Evolutionary conservation across 1,140 invertebrate species (phyloP), one percentile per base, ranked within the genome.

Genomic region (Zaprionus capensis): DNA sequence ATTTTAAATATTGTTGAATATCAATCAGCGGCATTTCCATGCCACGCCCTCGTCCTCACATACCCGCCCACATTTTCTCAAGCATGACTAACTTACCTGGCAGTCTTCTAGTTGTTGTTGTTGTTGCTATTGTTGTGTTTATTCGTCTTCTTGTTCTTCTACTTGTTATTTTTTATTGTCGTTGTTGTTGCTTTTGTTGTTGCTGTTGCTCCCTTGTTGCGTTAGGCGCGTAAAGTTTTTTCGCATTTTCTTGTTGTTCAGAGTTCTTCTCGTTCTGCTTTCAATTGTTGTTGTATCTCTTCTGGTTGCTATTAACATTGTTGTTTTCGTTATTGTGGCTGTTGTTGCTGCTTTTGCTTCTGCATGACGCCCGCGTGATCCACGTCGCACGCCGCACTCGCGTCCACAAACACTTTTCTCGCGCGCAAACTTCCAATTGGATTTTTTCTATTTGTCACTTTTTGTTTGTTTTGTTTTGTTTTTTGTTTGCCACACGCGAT

Each of bases 1-100:
- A 72, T 62, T 72, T 66, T 46, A 72, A 72, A 76, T 76, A 72
- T 72, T 66, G 57, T 68, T 51, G 70, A 77, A 77, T 77, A 77
- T 77, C 75, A 68, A 77, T 77, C 75, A 77, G 22, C 74, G 58
- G 74, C 69, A 49, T 56, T 73, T 68, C 31, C 17, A 28, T 62
- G 38, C 62, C 55, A 26, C 56, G 28, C 15, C 34, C 24, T 11
- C 46, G 46, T 3, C 15, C 11, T 34, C 31, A 34, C 46, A 24
- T 7, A 2, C 36, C 34, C 53, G 6, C 22, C 58, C 12, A 14
- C 12, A n/a, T 15, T 34, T 34, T 34, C 20, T 14, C 7, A 7
- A 46, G 38, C 31, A 49, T 36, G 38, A 56, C 38, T n/a, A 56
- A 75, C 72, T 75, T 58, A 75, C 72, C 72, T 75, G 57, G 46